A percentile compares a stretch with the other conserved stretches of the same genome.
Conservation (phyloP, 2,797 vertebrate species). For the Alcedo quadribrachys region DNA sequence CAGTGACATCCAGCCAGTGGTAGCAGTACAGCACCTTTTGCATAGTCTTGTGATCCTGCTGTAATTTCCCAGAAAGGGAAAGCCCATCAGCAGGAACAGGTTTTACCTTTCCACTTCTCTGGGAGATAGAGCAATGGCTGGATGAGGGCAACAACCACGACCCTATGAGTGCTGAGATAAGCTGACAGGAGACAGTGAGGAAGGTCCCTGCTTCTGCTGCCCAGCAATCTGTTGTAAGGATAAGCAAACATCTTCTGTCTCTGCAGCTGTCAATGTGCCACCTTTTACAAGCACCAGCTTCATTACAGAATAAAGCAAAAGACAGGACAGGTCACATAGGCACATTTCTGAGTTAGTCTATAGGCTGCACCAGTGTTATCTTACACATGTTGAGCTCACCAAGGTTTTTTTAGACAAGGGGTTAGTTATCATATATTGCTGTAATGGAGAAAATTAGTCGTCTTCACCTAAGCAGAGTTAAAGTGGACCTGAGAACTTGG, state of each 20-base stretch:
- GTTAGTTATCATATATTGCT: not conserved
- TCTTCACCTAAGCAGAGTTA: slow-evolving; percentile 1
- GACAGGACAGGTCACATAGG: not conserved
- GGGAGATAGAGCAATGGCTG: not conserved
- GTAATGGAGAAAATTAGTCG: not conserved
- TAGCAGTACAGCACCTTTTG: not conserved
- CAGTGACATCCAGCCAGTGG: not conserved
- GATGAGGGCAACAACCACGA: not conserved
- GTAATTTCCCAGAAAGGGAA: not conserved
- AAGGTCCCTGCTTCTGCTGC: not conserved
- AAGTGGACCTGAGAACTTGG: not conserved
- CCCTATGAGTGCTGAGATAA: not conserved
- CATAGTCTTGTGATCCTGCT: not conserved
- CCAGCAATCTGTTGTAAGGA: not conserved
- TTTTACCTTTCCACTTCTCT: not conserved
- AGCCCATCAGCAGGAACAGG: not conserved
- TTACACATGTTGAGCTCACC: not conserved
- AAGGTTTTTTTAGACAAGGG: not conserved
- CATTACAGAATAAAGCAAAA: not conserved
- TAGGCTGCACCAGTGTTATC: not conserved
- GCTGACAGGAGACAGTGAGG: not conserved
- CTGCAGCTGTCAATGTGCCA: not conserved
- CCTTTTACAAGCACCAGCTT: not conserved
- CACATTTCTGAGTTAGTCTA: not conserved
- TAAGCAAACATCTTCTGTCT: not conserved